A percentile compares a stretch with the other conserved stretches of the same genome.
phyloP scores from a whole-genome alignment of 1,140 invertebrate species.

The Archivesica marissinica region DNA sequence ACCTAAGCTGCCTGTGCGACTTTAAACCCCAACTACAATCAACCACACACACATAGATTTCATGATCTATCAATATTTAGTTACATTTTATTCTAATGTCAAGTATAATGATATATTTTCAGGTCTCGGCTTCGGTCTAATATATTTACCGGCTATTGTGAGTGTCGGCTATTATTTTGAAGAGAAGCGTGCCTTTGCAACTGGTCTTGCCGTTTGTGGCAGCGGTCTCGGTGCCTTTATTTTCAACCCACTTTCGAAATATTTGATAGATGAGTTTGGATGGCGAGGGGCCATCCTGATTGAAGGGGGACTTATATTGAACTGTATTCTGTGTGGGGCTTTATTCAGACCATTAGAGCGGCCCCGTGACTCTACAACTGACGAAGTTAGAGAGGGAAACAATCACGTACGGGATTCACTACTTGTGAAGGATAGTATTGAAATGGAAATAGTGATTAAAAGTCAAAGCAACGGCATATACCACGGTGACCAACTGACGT shows the following conservation, averaged over 20 bases:
- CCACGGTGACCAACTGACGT: neutral
- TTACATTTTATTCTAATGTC: neutral
- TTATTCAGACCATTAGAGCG: constrained; percentile 90
- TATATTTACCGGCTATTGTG: constrained; percentile 96
- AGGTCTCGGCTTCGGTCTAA: constrained; percentile 95
- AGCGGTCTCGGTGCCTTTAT: constrained; percentile 81
- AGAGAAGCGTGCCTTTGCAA: constrained; percentile 94
- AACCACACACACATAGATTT: neutral
- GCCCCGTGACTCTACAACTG: neutral
- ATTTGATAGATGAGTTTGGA: constrained; percentile 75
- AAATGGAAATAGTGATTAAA: constrained; percentile 17
- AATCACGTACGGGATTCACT: neutral
- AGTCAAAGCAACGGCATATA: neutral
- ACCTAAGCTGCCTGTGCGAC: too few species aligned
- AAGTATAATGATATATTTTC: constrained; percentile 54
- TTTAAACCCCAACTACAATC: neutral
- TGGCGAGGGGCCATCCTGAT: constrained; percentile 89
- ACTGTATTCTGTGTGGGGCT: constrained; percentile 90
- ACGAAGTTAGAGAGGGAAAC: neutral
- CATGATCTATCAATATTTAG: neutral
- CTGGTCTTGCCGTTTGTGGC: constrained; percentile 89
- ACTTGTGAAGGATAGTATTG: constrained; percentile 7
- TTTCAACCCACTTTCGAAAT: constrained; percentile 78
- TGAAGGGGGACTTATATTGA: constrained; percentile 90
- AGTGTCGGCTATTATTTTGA: constrained; percentile 98